Percentiles rank a stretch among this genome's conserved stretches.
Evolutionary conservation across 2,113 vertebrate species (phyloP).

Genomic region (Dicaeum eximium): DNA sequence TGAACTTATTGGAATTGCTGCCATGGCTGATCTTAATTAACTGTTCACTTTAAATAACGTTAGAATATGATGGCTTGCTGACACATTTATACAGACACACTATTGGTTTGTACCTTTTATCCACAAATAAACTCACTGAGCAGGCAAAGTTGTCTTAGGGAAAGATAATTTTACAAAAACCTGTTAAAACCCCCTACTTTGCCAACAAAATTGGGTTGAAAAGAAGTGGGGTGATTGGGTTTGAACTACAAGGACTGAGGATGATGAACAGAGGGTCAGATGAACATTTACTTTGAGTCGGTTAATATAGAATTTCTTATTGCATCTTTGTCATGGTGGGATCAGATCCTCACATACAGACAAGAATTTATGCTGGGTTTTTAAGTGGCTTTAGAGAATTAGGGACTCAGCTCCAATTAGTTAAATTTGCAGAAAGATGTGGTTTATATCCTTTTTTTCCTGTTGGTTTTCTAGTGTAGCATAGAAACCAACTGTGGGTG

Average conservation of each 20-base stretch:
- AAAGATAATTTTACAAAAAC: background rate
- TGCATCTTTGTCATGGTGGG: background rate
- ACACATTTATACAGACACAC: background rate
- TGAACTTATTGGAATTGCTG: background rate
- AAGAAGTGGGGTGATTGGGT: fast-evolving
- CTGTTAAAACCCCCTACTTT: background rate
- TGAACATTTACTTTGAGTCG: background rate
- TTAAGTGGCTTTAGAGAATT: background rate
- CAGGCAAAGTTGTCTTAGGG: background rate
- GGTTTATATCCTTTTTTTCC: background rate
- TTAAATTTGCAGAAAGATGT: background rate
- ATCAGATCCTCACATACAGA: background rate
- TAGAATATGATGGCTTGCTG: background rate
- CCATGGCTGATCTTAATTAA: background rate
- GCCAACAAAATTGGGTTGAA: background rate
- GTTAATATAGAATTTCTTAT: background rate
- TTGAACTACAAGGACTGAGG: background rate
- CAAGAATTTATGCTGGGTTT: background rate
- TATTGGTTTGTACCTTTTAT: background rate
- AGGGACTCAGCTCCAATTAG: background rate
- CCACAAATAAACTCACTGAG: background rate
- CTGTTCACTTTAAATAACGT: background rate
- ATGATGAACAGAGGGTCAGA: background rate
- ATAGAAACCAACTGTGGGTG: background rate
- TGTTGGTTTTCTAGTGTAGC: background rate